Evolutionary conservation across 2,888 invertebrate species (phyloP).

Genomic region (Caenorhabditis sp.): DNA sequence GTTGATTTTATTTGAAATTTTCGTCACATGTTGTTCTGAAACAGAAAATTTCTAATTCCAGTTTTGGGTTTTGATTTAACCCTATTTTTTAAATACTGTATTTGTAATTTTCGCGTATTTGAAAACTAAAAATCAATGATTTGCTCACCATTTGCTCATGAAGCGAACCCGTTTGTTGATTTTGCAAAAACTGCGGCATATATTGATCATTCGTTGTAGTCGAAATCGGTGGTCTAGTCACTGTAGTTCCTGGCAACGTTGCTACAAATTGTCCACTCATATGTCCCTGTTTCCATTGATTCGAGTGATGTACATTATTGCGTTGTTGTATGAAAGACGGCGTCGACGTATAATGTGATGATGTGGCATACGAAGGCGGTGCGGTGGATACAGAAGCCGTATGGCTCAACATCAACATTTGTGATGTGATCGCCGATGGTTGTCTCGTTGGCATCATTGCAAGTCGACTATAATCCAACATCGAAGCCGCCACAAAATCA

Average conservation of each 20-base stretch:
- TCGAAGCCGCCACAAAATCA: constrained; percentile 16
- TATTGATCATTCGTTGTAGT: constrained; percentile 39
- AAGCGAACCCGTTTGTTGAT: constrained; percentile 15
- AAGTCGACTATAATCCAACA: constrained; percentile 26
- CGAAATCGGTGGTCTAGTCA: neutral
- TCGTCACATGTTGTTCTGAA: too few species aligned
- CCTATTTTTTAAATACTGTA: too few species aligned
- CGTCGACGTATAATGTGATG: constrained; percentile 23
- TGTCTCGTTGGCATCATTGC: constrained; percentile 48
- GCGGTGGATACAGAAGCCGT: constrained; percentile 20
- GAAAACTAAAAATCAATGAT: neutral
- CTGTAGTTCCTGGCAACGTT: constrained; percentile 11
- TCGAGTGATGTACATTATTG: neutral
- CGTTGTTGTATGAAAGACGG: constrained; percentile 9
- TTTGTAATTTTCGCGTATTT: too few species aligned
- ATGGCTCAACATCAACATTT: constrained; percentile 49
- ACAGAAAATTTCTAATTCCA: too few species aligned
- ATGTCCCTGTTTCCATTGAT: neutral
- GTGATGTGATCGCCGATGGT: constrained; percentile 48
- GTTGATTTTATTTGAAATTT: too few species aligned
- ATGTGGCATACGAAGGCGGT: constrained; percentile 47
- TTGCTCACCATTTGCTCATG: constrained; percentile 21
- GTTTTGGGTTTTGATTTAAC: too few species aligned
- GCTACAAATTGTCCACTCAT: constrained; percentile 1
- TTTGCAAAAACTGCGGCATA: constrained; percentile 61